Percentiles rank a stretch among this genome's conserved stretches.
phyloP scores from a whole-genome alignment of 1,140 invertebrate species.

The Drosophila tsacasi region DNA sequence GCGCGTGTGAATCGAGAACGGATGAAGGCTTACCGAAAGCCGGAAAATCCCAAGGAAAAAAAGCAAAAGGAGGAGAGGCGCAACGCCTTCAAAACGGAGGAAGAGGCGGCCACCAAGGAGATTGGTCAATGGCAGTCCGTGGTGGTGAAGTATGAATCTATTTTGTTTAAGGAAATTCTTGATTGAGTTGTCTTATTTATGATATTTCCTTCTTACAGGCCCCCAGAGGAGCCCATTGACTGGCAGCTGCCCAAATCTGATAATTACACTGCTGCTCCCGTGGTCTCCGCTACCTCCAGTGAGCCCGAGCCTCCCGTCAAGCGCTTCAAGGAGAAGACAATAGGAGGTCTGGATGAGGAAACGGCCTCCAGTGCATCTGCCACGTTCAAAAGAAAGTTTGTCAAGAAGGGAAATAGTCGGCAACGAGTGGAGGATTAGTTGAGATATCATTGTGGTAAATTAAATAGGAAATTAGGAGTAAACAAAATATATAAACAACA shows the following conservation, averaged over 20 bases:
- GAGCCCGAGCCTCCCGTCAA: slow-evolving; percentile 85
- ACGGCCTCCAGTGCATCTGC: slow-evolving; percentile 76
- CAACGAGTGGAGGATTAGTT: slow-evolving; percentile 87
- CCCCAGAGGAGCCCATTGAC: slow-evolving; percentile 85
- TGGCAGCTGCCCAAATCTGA: slow-evolving; percentile 87
- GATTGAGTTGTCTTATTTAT: neutral
- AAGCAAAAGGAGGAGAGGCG: slow-evolving; percentile 85
- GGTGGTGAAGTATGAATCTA: slow-evolving; percentile 85
- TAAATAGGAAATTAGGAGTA: neutral
- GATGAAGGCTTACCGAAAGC: slow-evolving; percentile 60
- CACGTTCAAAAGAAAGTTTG: slow-evolving; percentile 89
- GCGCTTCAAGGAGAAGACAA: slow-evolving; percentile 89
- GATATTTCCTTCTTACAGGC: slow-evolving; percentile 36
- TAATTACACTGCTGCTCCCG: slow-evolving; percentile 74
- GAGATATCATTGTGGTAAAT: slow-evolving; percentile 2
- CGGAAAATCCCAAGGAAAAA: slow-evolving; percentile 62
- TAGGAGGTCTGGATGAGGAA: slow-evolving; percentile 86
- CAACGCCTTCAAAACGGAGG: slow-evolving; percentile 85
- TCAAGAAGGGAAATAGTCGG: slow-evolving; percentile 86
- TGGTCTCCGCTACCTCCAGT: slow-evolving; percentile 59
- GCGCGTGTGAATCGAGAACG: slow-evolving; percentile 85
- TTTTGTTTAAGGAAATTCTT: neutral
- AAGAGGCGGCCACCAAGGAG: slow-evolving; percentile 86
- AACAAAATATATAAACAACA: neutral
- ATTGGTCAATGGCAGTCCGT: slow-evolving; percentile 89